Evolutionary conservation across 2,113 vertebrate genomes (phyloP).

Genomic region (Notechis scutatus): DNA sequence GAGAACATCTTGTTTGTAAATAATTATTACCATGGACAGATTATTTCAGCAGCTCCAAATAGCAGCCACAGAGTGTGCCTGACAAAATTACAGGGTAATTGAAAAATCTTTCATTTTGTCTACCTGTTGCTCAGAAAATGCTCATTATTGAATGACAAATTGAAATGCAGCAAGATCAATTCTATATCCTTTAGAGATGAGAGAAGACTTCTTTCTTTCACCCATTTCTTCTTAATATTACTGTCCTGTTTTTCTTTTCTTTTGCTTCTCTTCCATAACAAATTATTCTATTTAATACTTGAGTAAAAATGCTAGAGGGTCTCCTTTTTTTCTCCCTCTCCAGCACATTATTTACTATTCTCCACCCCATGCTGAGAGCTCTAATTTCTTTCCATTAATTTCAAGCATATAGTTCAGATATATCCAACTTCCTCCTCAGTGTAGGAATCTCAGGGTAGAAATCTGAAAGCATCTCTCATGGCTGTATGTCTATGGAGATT

Average conservation of each 20-base stretch:
- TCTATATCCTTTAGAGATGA: background rate
- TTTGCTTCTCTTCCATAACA: background rate
- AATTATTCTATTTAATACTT: conserved; percentile 18
- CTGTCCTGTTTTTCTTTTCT: background rate
- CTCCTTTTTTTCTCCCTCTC: background rate
- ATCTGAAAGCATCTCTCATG: background rate
- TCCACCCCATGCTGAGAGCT: rapidly evolving
- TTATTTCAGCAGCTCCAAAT: background rate
- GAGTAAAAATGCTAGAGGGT: conserved; percentile 5
- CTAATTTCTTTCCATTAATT: conserved; percentile 1
- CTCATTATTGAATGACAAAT: conserved; percentile 16
- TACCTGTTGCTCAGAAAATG: conserved; percentile 16
- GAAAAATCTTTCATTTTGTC: conserved; percentile 4
- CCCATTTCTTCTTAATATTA: background rate
- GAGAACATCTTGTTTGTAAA: background rate
- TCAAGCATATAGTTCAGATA: background rate
- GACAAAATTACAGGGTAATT: background rate
- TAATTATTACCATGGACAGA: background rate
- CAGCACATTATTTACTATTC: background rate
- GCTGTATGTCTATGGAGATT: background rate
- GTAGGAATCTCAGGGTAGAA: background rate
- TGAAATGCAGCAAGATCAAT: conserved; percentile 1
- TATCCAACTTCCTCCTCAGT: background rate
- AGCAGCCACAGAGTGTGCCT: background rate
- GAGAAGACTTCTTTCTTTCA: background rate